phyloP scores from a whole-genome alignment of 2,888 invertebrate genomes.

The Orthonychiurus folsomi region DNA sequence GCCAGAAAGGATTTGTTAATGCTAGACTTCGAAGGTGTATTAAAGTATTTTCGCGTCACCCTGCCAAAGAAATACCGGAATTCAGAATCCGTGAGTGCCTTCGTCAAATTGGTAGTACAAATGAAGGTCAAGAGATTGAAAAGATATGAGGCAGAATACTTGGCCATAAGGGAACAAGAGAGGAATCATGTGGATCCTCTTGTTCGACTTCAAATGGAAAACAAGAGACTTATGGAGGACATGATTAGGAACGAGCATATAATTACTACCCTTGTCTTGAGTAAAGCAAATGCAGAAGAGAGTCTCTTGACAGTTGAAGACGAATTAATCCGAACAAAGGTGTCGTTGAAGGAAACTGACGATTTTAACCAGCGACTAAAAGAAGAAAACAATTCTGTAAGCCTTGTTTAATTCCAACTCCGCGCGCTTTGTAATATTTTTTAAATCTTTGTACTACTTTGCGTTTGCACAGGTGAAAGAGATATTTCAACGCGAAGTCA shows the following conservation, averaged over 20 bases:
- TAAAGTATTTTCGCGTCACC: conserved; percentile 95
- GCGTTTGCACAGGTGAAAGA: conserved; percentile 56
- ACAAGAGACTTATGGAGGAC: conserved; percentile 47
- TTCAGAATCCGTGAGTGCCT: conserved; percentile 75
- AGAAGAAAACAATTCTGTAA: conserved; percentile 58
- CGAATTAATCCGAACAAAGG: conserved; percentile 52
- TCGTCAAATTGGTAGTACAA: conserved; percentile 82
- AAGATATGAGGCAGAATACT: conserved; percentile 89
- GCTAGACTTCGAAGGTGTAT: conserved; percentile 92
- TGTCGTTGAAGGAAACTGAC: conserved; percentile 58
- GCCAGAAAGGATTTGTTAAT: conserved; percentile 83
- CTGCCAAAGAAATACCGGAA: conserved; percentile 92
- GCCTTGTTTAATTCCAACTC: no score
- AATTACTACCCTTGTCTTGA: conserved; percentile 50
- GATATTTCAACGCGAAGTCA: conserved; percentile 65
- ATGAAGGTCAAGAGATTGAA: conserved; percentile 86
- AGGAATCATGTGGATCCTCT: conserved; percentile 41
- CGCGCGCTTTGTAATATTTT: not conserved
- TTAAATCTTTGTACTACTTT: not conserved
- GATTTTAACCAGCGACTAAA: conserved; percentile 62
- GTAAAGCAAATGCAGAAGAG: conserved; percentile 39
- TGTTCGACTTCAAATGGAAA: conserved; percentile 44
- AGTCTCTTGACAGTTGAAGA: conserved; percentile 40
- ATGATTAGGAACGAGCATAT: conserved; percentile 52
- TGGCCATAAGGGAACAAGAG: conserved; percentile 54